Evolutionary conservation across 2,797 vertebrate genomes (phyloP).

Genomic region (Luscinia megarhynchos): DNA sequence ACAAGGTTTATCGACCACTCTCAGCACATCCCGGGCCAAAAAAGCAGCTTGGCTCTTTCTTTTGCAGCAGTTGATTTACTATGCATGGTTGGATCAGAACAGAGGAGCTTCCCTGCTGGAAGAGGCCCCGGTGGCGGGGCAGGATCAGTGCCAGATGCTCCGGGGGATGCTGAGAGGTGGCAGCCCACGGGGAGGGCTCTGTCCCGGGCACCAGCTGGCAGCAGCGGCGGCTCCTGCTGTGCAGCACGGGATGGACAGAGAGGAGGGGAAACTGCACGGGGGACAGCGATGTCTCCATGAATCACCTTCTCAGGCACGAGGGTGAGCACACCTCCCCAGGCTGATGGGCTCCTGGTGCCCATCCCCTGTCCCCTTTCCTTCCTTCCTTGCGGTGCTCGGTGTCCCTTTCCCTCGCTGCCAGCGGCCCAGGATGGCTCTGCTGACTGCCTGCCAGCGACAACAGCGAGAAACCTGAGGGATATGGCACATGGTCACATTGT

Average conservation of each 20-base stretch:
- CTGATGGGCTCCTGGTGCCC: too few relatives aligned
- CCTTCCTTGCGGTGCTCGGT: background rate
- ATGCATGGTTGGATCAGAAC: constrained; percentile 34
- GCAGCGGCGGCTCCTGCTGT: accelerated
- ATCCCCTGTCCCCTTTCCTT: background rate
- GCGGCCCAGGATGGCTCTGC: background rate
- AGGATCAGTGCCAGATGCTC: constrained; percentile 33
- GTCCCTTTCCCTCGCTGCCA: background rate
- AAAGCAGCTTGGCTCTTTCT: constrained; percentile 56
- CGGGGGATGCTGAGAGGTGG: background rate
- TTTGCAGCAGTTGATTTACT: constrained; percentile 32
- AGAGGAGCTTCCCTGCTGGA: constrained; percentile 32
- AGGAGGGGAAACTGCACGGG: background rate
- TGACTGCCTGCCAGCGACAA: background rate
- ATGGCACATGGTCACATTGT: background rate
- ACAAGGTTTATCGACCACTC: background rate
- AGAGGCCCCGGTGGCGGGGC: background rate
- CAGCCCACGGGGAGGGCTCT: background rate
- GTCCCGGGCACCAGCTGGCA: constrained; percentile 18
- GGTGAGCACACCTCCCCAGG: background rate
- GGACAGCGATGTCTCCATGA: accelerated
- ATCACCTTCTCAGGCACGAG: accelerated
- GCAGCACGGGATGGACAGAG: background rate
- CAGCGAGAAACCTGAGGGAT: background rate
- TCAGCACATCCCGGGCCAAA: background rate